Evolutionary conservation across 2,797 vertebrate genomes (phyloP).

Genomic region (Myotis daubentonii): DNA sequence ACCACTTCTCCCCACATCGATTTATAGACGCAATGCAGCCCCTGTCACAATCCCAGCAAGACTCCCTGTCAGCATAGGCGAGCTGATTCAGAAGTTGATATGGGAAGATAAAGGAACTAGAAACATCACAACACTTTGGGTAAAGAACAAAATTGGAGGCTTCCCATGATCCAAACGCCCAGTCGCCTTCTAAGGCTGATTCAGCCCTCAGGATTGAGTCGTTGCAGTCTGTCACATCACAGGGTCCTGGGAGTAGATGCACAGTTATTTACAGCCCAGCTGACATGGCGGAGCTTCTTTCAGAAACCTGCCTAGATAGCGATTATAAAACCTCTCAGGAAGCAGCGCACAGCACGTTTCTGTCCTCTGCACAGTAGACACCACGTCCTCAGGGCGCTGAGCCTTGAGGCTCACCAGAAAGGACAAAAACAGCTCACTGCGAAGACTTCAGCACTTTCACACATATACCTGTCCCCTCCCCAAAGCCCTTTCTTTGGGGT

Average conservation of each 20-base stretch:
- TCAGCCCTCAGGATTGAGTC: neutral
- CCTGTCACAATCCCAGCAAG: neutral
- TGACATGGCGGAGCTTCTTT: neutral
- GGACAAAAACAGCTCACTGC: neutral
- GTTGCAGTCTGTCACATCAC: rapidly evolving
- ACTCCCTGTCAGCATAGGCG: neutral
- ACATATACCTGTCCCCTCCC: neutral
- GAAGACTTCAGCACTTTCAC: neutral
- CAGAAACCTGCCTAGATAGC: neutral
- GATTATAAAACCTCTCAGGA: neutral
- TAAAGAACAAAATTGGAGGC: neutral
- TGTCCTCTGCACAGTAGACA: neutral
- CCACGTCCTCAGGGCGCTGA: neutral
- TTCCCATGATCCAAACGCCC: no score
- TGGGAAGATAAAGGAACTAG: neutral
- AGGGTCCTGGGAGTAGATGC: rapidly evolving
- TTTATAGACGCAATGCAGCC: neutral
- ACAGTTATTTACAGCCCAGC: neutral
- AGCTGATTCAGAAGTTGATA: neutral
- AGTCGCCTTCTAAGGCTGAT: no score
- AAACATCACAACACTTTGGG: neutral
- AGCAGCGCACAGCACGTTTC: neutral
- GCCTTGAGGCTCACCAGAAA: neutral
- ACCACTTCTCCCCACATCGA: neutral
- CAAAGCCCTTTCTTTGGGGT: neutral